Evolutionary conservation across 2,888 invertebrate genomes (phyloP), one percentile per base, ranked within the genome.

Genomic region (Sphecodes monilicornis): DNA sequence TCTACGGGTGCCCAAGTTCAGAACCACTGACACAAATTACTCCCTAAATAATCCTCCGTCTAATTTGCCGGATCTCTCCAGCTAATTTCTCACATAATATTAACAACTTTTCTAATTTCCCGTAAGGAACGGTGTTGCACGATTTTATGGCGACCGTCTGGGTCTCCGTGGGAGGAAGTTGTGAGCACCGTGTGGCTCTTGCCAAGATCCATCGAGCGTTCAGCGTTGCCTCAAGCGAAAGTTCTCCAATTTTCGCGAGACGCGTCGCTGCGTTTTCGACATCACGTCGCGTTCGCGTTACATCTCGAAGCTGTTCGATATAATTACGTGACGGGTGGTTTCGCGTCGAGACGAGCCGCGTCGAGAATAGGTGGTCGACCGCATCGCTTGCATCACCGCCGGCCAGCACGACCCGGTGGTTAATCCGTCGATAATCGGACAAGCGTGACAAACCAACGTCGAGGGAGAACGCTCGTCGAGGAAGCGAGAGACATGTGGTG

Each of bases 351-450:
- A 60, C 50, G 36, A 50, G 11, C 29, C 13, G 50, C 50, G 36
- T 57, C 70, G 76, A 54, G 75, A 46, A 76, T 81, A 80, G 75
- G 54, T 68, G 84, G 72, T 18, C 68, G 72, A 80, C 76, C 86
- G 80, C 83, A 71, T 76, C 72, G 76, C 73, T 75, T 26, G 85
- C 86, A 75, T 80, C 80, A 43, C 81, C 76, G 69, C 16, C 74
- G 72, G 13, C 41, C 68, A 72, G 75, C 83, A 46, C 68, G 66
- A 79, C 50, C 66, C 82, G 80, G 75, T 73, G 86, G 86, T 88
- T 89, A 90, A 90, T 90, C 88, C 88, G 86, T 87, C 86, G 91
- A 91, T 91, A 85, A 87, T 84, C 88, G 86, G 88, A 88, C 91
- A 89, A 88, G 85, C 88, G 87, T 89, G 90, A 88, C 90, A 86